Conservation (phyloP, 2,113 vertebrate species). For the Urocynchramus pylzowi region DNA sequence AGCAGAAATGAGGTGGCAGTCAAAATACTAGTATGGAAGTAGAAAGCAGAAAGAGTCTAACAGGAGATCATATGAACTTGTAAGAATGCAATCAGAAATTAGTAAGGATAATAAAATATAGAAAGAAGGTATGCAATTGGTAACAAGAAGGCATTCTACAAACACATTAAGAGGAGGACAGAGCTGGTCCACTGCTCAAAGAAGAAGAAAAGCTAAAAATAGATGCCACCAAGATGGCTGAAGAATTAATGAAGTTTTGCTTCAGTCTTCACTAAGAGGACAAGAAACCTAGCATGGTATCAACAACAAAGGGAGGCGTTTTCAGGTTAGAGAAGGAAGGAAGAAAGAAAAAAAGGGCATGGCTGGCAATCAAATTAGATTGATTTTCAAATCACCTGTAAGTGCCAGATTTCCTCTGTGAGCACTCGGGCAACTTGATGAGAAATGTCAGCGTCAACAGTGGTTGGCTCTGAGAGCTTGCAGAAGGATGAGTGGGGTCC, state of each 20-base stretch:
- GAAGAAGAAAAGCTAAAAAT: not conserved
- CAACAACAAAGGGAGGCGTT: not conserved
- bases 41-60: not conserved
- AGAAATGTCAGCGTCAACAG: not conserved
- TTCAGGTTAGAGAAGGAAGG: not conserved
- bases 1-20: not conserved
- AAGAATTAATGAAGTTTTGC: not conserved
- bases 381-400: not conserved
- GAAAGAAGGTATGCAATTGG: fast-evolving
- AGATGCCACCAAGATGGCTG: not conserved
- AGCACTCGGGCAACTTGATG: not conserved
- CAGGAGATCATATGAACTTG: not conserved
- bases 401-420: not conserved
- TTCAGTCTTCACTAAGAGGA: not conserved
- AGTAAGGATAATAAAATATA: not conserved
- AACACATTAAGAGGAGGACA: not conserved
- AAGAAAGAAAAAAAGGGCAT: not conserved
- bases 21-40: not conserved
- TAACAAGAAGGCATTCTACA: not conserved
- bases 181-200: not conserved
- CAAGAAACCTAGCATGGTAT: not conserved
- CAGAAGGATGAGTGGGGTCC: not conserved
- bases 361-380: not conserved
- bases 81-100: not conserved
- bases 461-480: not conserved